A percentile compares a stretch with the other conserved stretches of the same genome.
Conservation (phyloP, 2,797 vertebrate species). For the Pelodytes ibericus region DNA sequence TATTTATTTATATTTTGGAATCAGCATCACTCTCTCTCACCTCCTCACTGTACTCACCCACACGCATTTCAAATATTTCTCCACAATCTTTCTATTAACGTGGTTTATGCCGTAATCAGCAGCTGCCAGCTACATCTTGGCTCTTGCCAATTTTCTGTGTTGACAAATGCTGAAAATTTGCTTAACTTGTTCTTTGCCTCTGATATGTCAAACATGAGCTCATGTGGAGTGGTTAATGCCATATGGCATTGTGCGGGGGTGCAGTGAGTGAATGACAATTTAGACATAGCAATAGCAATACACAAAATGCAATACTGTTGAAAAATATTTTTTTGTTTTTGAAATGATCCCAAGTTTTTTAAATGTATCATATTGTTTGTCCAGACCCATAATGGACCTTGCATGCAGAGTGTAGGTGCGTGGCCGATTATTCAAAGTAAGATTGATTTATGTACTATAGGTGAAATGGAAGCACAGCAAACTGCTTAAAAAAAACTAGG, state of each 20-base stretch:
- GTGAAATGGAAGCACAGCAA: no score
- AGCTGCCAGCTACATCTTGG: conserved; percentile 49
- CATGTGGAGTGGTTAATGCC: conserved; percentile 13
- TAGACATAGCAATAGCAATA: not conserved
- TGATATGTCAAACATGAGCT: conserved; percentile 40
- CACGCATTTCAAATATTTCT: conserved; percentile 51
- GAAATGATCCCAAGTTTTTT: no score
- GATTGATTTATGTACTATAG: no score
- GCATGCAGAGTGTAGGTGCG: no score
- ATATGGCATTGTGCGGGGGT: conserved; percentile 9
- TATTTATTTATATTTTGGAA: conserved; percentile 44
- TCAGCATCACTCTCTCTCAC: conserved; percentile 45
- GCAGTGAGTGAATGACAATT: conserved; percentile 1
- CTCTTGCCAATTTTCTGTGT: conserved; percentile 54
- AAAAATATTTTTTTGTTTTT: no score
- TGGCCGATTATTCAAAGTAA: no score
- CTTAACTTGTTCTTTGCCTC: conserved; percentile 51
- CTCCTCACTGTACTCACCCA: conserved; percentile 52
- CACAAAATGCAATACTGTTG: no score
- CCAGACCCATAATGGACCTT: no score
- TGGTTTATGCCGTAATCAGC: conserved; percentile 55
- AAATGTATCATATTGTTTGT: no score
- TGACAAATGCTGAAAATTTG: conserved; percentile 53
- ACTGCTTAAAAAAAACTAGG: no score
- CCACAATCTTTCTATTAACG: conserved; percentile 54